phyloP scores from a whole-genome alignment of 2,888 invertebrate species.

The Mesopsocus fuscifrons region DNA sequence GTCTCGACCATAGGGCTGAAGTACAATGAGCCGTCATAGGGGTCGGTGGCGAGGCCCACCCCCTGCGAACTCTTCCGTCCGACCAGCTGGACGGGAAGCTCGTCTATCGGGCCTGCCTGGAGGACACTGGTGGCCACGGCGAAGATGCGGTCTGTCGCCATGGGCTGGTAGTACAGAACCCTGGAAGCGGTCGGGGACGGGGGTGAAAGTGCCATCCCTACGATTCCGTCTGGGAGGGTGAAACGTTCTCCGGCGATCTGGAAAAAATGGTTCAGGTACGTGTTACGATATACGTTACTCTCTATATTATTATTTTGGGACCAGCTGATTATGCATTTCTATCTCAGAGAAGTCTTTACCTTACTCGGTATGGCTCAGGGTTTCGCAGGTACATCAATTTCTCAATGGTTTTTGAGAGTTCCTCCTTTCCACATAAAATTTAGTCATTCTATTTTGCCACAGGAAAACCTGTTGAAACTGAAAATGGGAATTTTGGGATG shows the following conservation, averaged over 20 bases:
- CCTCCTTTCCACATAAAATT: no score
- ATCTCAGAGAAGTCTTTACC: no score
- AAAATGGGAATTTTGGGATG: no score
- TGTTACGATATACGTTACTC: no score
- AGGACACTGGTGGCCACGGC: conserved; percentile 56
- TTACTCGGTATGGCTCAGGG: no score
- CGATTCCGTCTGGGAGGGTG: conserved; percentile 54
- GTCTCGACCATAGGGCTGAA: conserved; percentile 67
- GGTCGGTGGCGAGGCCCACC: conserved; percentile 50
- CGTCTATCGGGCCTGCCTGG: conserved; percentile 46
- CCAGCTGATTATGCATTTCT: no score
- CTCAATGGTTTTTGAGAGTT: no score
- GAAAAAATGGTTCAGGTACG: no score
- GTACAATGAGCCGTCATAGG: conserved; percentile 48
- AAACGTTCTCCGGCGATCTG: conserved; percentile 44
- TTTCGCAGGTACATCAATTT: no score
- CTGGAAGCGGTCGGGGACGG: conserved; percentile 29
- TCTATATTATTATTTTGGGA: no score
- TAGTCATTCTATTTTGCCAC: no score
- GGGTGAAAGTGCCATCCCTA: conserved; percentile 48
- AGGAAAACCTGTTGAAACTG: no score
- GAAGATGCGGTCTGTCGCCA: conserved; percentile 56
- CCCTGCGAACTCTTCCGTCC: conserved; percentile 75
- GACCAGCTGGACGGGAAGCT: conserved; percentile 53
- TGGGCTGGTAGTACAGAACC: conserved; percentile 46